A percentile compares a stretch with the other conserved stretches of the same genome.
Conservation (phyloP, 2,888 invertebrate species). For the Villa cingulata region DNA sequence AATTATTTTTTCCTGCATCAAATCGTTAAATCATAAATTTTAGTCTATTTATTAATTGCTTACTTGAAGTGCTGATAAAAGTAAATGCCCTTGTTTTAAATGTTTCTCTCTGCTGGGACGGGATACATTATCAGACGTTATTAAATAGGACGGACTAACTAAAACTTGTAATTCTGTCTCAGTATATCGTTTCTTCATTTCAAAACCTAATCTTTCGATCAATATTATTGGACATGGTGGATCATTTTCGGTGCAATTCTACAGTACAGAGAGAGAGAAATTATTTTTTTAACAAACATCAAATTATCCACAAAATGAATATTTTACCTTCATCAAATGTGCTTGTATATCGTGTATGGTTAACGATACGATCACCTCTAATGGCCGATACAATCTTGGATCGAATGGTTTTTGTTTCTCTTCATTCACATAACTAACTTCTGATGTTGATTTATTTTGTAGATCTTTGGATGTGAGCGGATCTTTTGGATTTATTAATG, state of each 20-base stretch:
- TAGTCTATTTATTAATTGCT: background rate
- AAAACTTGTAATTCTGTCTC: conserved; percentile 86
- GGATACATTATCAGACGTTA: conserved; percentile 59
- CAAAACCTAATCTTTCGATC: conserved; percentile 87
- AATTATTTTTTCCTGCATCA: no score
- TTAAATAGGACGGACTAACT: conserved; percentile 74
- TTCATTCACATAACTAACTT: conserved; percentile 32
- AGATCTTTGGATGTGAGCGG: conserved; percentile 20
- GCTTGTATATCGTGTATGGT: conserved; percentile 93
- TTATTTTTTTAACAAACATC: background rate
- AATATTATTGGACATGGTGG: conserved; percentile 82
- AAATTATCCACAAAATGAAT: background rate
- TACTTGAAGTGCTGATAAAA: conserved; percentile 73
- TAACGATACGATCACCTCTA: conserved; percentile 83
- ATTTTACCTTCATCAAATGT: conserved; percentile 47
- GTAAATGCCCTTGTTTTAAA: conserved; percentile 70
- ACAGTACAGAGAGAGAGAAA: background rate
- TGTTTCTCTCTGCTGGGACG: conserved; percentile 55
- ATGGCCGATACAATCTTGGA: conserved; percentile 72
- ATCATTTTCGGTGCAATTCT: conserved; percentile 77
- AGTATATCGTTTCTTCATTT: conserved; percentile 87
- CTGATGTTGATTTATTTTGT: conserved; percentile 34
- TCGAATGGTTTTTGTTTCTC: conserved; percentile 65
- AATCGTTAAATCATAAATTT: background rate
- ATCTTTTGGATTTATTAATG: conserved; percentile 36